phyloP scores from a whole-genome alignment of 2,797 vertebrate genomes.

The Malurus leucopterus region DNA sequence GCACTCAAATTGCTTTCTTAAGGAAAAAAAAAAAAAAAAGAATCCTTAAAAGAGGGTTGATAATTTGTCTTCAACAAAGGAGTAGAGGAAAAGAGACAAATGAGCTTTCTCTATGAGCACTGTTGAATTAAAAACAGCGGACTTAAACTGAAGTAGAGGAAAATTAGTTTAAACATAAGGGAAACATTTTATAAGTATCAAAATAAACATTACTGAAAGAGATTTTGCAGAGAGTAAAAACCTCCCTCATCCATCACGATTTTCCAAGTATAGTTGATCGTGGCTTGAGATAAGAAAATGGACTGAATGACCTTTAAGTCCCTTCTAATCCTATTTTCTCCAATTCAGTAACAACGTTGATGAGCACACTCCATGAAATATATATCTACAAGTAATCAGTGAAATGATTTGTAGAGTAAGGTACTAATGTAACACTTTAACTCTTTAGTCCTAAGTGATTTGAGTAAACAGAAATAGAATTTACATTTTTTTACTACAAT shows the following conservation, averaged over 20 bases:
- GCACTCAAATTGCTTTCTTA: neutral
- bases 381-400: slow-evolving; percentile 21
- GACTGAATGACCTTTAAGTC: neutral
- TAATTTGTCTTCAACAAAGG: neutral
- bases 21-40: neutral
- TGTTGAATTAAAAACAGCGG: neutral
- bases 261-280: neutral
- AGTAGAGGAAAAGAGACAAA: neutral
- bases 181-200: neutral
- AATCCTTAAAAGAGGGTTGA: neutral
- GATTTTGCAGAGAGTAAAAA: neutral
- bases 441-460: slow-evolving; percentile 19
- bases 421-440: neutral
- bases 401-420: slow-evolving; percentile 1
- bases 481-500: slow-evolving; percentile 20
- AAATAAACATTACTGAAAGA: neutral
- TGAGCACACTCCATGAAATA: neutral
- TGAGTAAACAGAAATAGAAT: slow-evolving; percentile 32
- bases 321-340: slow-evolving; percentile 9
- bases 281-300: neutral
- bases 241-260: neutral
- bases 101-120: neutral
- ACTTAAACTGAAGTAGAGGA: neutral
- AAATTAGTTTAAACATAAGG: neutral
- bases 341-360: neutral